These are phyloP conservation scores for Xestoiulus laeticollis DNA, from an alignment of 2,888 invertebrate species.

Conservation along the genomic window DNA sequence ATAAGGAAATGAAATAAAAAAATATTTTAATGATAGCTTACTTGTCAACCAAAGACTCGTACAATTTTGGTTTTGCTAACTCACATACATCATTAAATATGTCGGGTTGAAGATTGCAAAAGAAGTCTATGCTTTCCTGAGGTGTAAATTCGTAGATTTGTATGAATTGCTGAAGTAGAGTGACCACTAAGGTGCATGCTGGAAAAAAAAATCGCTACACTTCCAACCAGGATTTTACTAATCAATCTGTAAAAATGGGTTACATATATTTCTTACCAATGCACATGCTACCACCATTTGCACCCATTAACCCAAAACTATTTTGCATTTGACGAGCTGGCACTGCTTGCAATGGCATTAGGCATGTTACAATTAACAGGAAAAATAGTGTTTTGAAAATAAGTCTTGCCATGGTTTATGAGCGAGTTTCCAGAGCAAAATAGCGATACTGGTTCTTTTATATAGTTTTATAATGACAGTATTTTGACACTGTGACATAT, in stretches of 20 bases:
- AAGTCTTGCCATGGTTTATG: background rate
- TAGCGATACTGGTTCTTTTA: background rate
- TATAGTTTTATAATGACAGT: background rate
- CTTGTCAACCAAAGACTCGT: background rate
- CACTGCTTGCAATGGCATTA: background rate
- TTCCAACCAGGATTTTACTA: background rate
- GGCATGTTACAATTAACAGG: background rate
- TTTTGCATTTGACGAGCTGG: background rate
- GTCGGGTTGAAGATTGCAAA: slow-evolving; percentile 17
- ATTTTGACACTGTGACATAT: background rate
- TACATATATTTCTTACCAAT: background rate
- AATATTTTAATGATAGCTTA: background rate
- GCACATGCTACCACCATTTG: background rate
- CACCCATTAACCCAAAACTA: background rate
- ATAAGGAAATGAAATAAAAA: too few relatives aligned
- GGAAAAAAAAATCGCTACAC: background rate
- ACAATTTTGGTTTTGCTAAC: background rate
- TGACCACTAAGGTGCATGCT: slow-evolving; percentile 42
- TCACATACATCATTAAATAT: slow-evolving; percentile 23
- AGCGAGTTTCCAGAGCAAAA: background rate
- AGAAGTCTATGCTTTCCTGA: slow-evolving; percentile 28
- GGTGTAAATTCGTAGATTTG: slow-evolving; percentile 7
- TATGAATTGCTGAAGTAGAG: slow-evolving; percentile 45
- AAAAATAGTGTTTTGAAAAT: background rate
- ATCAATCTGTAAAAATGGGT: too few relatives aligned